Evolutionary conservation across 2,888 invertebrate genomes (phyloP).

Genomic region (Pristionchus mayeri): DNA sequence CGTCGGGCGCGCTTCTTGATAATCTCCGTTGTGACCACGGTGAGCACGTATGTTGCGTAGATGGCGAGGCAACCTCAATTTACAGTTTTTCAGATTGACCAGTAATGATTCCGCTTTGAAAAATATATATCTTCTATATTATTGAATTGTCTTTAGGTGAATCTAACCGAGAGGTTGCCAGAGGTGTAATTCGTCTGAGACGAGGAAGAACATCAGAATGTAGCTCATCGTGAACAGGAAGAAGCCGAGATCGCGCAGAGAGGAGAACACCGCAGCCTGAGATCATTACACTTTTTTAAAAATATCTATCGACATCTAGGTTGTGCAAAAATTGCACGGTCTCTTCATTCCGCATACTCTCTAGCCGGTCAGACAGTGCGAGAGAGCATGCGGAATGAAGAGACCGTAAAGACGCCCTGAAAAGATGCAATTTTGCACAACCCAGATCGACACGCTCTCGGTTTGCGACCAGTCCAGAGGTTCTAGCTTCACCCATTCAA

Average conservation of each 20-base stretch:
- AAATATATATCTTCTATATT: no score
- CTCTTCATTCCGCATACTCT: no score
- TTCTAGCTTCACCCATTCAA: neutral
- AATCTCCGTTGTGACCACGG: neutral
- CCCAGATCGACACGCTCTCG: no score
- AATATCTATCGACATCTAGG: no score
- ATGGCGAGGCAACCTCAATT: neutral
- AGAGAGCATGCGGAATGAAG: no score
- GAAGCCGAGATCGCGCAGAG: conserved; percentile 80
- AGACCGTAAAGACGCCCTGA: no score
- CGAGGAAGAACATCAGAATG: conserved; percentile 78
- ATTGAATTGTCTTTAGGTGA: neutral
- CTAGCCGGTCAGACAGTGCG: no score
- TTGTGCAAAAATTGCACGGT: no score
- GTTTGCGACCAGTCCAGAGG: no score
- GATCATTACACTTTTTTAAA: neutral
- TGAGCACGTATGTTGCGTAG: neutral
- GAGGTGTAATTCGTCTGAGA: conserved; percentile 78
- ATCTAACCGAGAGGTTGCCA: conserved; percentile 78
- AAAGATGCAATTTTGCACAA: no score
- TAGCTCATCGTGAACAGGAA: conserved; percentile 79
- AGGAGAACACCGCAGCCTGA: conserved; percentile 66
- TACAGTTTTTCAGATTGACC: no score
- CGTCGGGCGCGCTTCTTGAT: neutral
- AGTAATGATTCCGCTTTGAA: neutral